phyloP scores from a whole-genome alignment of 1,140 invertebrate genomes.

The Heliothis virescens region DNA sequence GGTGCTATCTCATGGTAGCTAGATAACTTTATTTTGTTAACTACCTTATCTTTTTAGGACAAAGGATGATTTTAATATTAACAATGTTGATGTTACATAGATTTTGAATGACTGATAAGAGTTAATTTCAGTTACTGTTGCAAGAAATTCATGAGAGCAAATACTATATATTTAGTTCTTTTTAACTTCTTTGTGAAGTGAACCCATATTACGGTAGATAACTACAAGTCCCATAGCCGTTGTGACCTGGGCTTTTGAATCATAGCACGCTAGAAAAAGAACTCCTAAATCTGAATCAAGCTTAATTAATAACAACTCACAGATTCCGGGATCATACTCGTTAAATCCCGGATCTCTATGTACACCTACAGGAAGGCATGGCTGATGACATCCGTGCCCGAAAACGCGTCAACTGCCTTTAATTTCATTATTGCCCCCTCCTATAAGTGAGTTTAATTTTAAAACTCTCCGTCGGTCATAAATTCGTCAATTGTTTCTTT shows the following conservation, averaged over 20 bases:
- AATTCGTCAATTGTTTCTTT: constrained; percentile 15
- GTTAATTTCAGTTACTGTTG: background rate
- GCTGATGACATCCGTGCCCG: background rate
- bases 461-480: constrained; percentile 5
- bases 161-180: background rate
- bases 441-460: background rate
- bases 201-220: too few species aligned
- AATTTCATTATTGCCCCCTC: constrained; percentile 3
- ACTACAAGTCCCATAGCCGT: too few species aligned
- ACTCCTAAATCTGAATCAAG: background rate
- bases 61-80: background rate
- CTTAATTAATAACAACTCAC: background rate
- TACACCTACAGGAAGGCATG: background rate
- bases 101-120: background rate
- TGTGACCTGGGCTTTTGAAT: too few species aligned
- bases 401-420: background rate
- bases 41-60: background rate
- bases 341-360: constrained; percentile 3
- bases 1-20: background rate
- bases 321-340: background rate
- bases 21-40: constrained; percentile 17
- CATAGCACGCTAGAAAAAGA: background rate
- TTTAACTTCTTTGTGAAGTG: too few species aligned
- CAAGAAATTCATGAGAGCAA: background rate
- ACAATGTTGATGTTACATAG: background rate